Evolutionary conservation across 2,113 vertebrate genomes (phyloP).

Genomic region (Nyctereutes procyonoides): DNA sequence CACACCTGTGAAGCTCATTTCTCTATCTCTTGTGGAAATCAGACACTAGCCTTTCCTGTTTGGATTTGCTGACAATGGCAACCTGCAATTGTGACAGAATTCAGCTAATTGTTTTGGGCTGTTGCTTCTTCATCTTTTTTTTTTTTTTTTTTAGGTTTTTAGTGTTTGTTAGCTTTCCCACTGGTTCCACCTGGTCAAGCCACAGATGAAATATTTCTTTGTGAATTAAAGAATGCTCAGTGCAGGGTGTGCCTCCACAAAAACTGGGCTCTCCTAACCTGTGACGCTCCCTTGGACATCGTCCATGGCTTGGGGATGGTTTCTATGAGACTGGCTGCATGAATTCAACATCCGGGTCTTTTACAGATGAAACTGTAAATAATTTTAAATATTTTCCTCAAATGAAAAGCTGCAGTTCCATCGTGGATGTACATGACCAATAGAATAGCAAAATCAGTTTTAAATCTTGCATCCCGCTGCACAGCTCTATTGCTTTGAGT

Average conservation of each 20-base stretch:
- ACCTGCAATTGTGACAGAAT: not conserved
- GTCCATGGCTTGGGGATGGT: constrained; percentile 59
- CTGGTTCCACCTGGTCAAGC: constrained; percentile 38
- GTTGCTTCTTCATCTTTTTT: not conserved
- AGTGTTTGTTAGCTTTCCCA: constrained; percentile 45
- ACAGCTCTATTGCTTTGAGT: not conserved
- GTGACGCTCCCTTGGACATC: constrained; percentile 63
- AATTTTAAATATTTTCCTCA: not conserved
- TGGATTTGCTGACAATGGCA: not conserved
- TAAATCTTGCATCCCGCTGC: not conserved
- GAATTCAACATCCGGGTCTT: constrained; percentile 25
- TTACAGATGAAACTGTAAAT: not conserved
- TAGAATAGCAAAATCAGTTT: not conserved
- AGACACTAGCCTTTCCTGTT: not conserved
- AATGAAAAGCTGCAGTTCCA: not conserved
- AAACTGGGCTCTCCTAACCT: constrained; percentile 59
- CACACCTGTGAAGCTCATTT: not conserved
- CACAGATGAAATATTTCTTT: constrained; percentile 68
- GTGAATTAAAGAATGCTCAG: constrained; percentile 63
- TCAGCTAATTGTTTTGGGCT: not conserved
- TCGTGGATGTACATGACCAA: not conserved
- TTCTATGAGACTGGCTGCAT: constrained; percentile 66
- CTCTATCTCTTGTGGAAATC: constrained; percentile 11
- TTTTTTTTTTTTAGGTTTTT: not conserved
- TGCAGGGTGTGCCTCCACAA: constrained; percentile 62